Conservation (phyloP, 2,113 vertebrate genomes). For the Acrocephalus kingi region DNA sequence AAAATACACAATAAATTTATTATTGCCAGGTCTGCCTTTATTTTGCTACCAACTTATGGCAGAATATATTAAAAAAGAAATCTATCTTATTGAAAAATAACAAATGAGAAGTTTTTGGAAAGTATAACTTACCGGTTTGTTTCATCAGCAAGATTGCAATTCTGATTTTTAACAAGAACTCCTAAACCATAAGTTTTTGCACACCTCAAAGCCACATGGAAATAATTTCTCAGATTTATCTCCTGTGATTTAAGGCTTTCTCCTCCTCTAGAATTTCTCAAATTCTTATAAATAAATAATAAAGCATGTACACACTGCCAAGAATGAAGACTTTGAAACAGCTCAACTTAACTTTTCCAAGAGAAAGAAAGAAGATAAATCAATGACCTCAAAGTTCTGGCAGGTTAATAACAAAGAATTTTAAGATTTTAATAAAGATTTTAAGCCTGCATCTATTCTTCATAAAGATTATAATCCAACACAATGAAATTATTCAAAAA, state of each 20-base stretch:
- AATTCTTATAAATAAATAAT: not conserved
- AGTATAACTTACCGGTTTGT: not conserved
- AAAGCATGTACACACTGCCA: not conserved
- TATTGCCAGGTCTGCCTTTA: not conserved
- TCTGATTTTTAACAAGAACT: not conserved
- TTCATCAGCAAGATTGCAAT: not conserved
- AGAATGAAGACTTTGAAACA: not conserved
- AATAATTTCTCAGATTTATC: not conserved
- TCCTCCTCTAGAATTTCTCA: not conserved
- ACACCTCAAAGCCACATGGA: not conserved
- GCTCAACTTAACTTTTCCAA: not conserved
- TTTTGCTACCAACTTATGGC: not conserved
- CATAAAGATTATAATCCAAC: not conserved
- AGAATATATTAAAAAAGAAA: not conserved
- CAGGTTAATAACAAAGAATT: not conserved
- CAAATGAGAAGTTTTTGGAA: not conserved
- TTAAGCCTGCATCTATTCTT: not conserved
- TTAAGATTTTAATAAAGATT: not conserved
- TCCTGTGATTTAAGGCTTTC: not conserved
- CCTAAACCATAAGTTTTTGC: not conserved
- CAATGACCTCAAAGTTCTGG: not conserved
- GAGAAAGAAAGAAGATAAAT: not conserved
- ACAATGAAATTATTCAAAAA: not conserved
- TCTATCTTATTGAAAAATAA: not conserved
- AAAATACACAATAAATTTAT: not conserved